Base-by-base conservation (phyloP, 2,888 invertebrate genomes). In the Chrysolina haemoptera region DNA sequence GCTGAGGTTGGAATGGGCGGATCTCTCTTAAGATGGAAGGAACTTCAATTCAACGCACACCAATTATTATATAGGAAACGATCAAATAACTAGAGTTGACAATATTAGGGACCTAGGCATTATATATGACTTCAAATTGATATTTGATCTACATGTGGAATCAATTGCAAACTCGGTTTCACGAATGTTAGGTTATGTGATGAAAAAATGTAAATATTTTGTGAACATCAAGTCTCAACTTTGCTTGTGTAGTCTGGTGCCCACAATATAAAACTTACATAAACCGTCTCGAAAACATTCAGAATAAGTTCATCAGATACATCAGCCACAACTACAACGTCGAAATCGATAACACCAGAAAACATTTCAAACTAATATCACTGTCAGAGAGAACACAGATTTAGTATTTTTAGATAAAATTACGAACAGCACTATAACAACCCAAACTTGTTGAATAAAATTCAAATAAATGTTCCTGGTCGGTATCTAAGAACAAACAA, bases 11-110 rank as follows among this genome's bases (percentile, higher is more conserved):
- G 14, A 43, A 8, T 43, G 43, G 8, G 43, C 14, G 43, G 43
- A 43, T 43, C 43, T 43, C 12, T 43, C 43, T 43, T 55, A 55
- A 55, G 55, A 55, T 55, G 55, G 55, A 43, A 43, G 43, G 43
- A 43, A 43, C 43, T 43, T 43, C 43, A 12, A 12, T 10, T 43
- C 43, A 43, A 43, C 43, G 43, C 43, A 43, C 43, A 43, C 43
- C 2, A 8, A 43, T 43, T 43, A 43, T 43, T 43, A 43, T 14
- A 43, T 43, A 43, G 43, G 43, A 14, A 43, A 12, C 14, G 43
- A 43, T 43, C 43, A 14, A 14, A 43, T 8, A 43, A 14, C 43
- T 43, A 43, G 43, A 43, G 43, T 43, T 4, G 43, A 43, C 43
- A 43, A 43, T 43, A 43, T 43, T 43, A 43, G 43, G 27, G 27